Percentiles rank a stretch among this genome's conserved stretches.
Evolutionary conservation across 2,888 invertebrate species (phyloP).

Genomic region (Drosophila affinis): DNA sequence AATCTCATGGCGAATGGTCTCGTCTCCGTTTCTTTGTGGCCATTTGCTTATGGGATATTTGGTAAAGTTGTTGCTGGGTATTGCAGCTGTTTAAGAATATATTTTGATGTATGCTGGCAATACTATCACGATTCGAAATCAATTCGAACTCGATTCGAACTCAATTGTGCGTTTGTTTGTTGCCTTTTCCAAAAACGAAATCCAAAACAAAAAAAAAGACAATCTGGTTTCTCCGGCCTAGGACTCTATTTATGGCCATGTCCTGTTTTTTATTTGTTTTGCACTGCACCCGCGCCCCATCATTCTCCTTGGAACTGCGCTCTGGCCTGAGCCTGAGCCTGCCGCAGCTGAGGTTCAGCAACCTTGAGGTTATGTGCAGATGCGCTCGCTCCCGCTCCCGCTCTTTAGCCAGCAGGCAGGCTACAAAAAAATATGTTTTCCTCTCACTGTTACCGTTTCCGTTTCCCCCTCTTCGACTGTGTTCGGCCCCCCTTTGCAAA

Average conservation of each 20-base stretch:
- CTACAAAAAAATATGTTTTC: constrained; percentile 23
- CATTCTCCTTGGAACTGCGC: not conserved
- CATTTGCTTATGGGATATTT: no score
- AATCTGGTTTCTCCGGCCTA: constrained; percentile 21
- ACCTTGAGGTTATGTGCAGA: constrained; percentile 52
- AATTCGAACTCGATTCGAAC: not conserved
- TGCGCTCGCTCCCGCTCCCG: constrained; percentile 14
- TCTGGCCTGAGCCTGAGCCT: no score
- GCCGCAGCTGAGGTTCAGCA: constrained; percentile 42
- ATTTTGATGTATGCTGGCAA: not conserved
- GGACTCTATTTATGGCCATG: constrained; percentile 33
- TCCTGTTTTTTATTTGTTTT: constrained; percentile 5
- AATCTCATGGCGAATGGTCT: no score
- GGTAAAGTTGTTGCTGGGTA: no score
- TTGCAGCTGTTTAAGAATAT: no score
- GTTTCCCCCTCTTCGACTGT: not conserved
- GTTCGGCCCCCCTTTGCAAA: not conserved
- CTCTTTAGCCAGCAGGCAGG: constrained; percentile 22
- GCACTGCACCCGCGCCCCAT: not conserved
- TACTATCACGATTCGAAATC: not conserved
- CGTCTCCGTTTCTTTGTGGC: no score
- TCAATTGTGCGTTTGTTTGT: not conserved
- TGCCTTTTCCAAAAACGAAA: not conserved
- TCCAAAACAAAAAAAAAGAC: not conserved
- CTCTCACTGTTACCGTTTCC: not conserved